phyloP scores from a whole-genome alignment of 2,888 invertebrate species.

The Sinopyrophorus schimmeli region DNA sequence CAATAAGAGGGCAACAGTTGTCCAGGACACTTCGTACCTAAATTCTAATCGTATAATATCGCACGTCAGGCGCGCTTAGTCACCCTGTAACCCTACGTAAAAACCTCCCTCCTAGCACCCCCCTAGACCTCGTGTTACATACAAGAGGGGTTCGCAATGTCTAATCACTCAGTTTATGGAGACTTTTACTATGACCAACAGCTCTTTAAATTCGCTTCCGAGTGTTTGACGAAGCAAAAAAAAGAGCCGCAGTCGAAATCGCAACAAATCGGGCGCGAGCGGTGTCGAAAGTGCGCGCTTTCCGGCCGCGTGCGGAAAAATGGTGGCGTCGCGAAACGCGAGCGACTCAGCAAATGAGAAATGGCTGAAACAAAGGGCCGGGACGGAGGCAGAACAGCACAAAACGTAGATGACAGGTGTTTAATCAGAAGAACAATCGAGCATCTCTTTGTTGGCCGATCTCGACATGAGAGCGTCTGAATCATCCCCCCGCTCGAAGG shows the following conservation, averaged over 20 bases:
- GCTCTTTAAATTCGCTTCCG: constrained; percentile 14
- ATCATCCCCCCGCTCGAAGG: constrained; percentile 28
- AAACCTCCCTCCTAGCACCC: constrained; percentile 41
- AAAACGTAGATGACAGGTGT: constrained; percentile 31
- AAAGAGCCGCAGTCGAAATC: not conserved
- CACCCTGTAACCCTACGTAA: constrained; percentile 43
- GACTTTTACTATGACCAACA: constrained; percentile 35
- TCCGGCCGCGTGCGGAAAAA: too few species aligned
- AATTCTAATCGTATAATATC: constrained; percentile 34
- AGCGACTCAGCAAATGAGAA: constrained; percentile 14
- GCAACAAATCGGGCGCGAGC: constrained; percentile 1
- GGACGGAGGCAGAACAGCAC: constrained; percentile 23
- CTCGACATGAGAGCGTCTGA: constrained; percentile 39
- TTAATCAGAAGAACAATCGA: constrained; percentile 34
- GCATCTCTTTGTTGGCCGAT: constrained; percentile 26
- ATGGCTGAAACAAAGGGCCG: constrained; percentile 10
- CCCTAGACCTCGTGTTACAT: constrained; percentile 36
- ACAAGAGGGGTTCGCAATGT: constrained; percentile 47
- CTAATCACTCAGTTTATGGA: constrained; percentile 52
- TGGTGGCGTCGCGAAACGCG: not conserved
- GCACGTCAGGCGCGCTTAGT: constrained; percentile 41
- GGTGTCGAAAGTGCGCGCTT: too few species aligned
- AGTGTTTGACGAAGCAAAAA: constrained; percentile 4
- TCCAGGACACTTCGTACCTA: constrained; percentile 17
- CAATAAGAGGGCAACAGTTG: constrained; percentile 1